These are phyloP conservation scores for Orientallactaga sibirica DNA, from an alignment of 2,797 vertebrate species.

Conservation along the genomic window DNA sequence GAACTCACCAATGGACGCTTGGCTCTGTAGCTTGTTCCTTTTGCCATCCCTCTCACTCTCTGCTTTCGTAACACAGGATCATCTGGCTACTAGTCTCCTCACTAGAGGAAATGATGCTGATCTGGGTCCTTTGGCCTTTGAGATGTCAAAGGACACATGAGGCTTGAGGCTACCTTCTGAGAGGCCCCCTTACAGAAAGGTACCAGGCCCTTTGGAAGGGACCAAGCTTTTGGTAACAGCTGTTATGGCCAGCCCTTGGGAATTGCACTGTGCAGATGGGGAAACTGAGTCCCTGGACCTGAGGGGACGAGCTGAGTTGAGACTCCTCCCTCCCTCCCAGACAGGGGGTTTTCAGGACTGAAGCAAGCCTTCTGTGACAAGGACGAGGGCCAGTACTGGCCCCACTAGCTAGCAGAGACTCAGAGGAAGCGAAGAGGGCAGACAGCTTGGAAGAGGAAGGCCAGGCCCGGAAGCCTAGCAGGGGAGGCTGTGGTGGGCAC, in stretches of 20 bases:
- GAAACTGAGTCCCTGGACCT: neutral
- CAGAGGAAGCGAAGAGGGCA: neutral
- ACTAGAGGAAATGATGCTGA: neutral
- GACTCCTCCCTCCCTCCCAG: rapidly evolving
- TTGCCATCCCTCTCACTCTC: neutral
- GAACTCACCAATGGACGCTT: neutral
- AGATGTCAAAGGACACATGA: rapidly evolving
- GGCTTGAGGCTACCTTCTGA: neutral
- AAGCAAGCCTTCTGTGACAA: rapidly evolving
- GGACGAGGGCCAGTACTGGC: rapidly evolving
- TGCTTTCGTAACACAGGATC: neutral
- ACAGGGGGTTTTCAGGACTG: neutral
- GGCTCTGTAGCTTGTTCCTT: neutral
- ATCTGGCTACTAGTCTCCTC: neutral
- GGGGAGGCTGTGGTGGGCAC: rapidly evolving
- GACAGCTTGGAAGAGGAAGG: neutral
- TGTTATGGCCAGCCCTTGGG: too few species aligned
- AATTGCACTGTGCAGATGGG: neutral
- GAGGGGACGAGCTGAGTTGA: neutral
- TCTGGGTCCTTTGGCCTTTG: neutral
- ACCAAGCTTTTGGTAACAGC: neutral
- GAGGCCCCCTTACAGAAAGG: neutral
- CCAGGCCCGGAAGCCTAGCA: neutral
- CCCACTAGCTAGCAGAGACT: neutral
- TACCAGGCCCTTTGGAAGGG: neutral